Conservation (phyloP, 1,140 invertebrate genomes). For the Phenacoccus solenopsis region DNA sequence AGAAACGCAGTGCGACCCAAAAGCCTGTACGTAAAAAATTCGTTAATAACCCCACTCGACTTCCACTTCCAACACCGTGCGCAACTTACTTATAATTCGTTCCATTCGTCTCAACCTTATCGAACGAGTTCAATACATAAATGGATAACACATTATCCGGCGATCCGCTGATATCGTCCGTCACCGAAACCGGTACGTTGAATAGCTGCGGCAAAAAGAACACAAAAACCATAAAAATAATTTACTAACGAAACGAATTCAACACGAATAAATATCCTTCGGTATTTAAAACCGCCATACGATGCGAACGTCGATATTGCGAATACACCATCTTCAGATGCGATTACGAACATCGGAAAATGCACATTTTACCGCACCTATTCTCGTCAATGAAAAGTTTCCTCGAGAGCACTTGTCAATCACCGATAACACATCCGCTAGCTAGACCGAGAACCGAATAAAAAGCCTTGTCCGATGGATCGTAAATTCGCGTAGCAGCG, state of each 20-base stretch:
- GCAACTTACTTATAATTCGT: background rate
- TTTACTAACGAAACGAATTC: background rate
- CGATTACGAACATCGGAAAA: background rate
- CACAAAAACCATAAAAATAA: constrained; percentile 13
- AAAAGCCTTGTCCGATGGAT: background rate
- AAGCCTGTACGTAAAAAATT: constrained; percentile 24
- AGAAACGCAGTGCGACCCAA: constrained; percentile 47
- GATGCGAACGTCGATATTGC: background rate
- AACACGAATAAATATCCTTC: constrained; percentile 6
- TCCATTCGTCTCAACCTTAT: background rate
- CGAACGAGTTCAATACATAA: constrained; percentile 2
- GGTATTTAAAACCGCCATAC: background rate
- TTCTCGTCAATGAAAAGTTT: too few species aligned
- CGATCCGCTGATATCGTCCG: background rate
- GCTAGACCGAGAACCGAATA: background rate
- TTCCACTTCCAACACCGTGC: background rate
- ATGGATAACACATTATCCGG: background rate
- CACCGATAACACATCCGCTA: background rate
- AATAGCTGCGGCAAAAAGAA: constrained; percentile 8
- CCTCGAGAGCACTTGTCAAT: background rate
- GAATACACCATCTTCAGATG: background rate
- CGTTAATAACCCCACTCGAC: background rate
- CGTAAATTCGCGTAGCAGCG: background rate
- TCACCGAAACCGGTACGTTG: background rate
- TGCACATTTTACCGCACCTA: background rate